Evolutionary conservation across 2,113 vertebrate species (phyloP), one percentile per base, ranked within the genome.

Genomic region (Hippocampus mohnikei): DNA sequence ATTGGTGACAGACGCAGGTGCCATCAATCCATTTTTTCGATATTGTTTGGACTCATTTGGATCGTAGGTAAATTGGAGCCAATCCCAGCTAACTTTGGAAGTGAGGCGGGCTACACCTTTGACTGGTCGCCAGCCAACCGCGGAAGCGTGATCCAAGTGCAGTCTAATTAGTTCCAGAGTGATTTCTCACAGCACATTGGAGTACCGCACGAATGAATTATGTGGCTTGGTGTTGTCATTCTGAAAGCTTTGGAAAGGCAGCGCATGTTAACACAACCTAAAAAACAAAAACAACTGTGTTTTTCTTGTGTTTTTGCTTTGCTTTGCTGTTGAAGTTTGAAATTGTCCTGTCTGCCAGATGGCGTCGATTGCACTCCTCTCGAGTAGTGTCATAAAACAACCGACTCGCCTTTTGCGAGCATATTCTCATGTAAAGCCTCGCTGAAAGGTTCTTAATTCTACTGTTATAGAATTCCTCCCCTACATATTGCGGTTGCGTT

Each of bases 381-480:
- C 71, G 75, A 60, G 25, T 76, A 23, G 67, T 77, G 83, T 85
- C 78, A 77, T 61, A 77, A 53, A 66, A 75, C 75, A 80, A 77
- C 78, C 69, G 73, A 78, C 71, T 78, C 70, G 44, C 66, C 62
- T 78, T 55, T 72, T 67, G 73, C 67, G 63, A 60, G 74, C 7
- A 42, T 66, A 40, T 69, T 67, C 60, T 81, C 73, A 72, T 70
- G 65, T 72, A 23, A 69, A 70, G 52, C 62, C 50, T 71, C 29
- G 8, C 56, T 29, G 25, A 56, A 56, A 56, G 25, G 42, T 18
- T 5, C 5, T 9, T 37, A 40, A 8, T 20, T 61, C 29, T 61
- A 37, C 27, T 44, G 1, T 37, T 44, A 10, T 2, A 44, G 42
- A 44, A 13, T 44, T 44, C 42, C 11, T 13, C 42, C 10, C 10